Evolutionary conservation across 2,113 vertebrate genomes (phyloP), one percentile per base, ranked within the genome.

Genomic region (Myiopsitta monachus): DNA sequence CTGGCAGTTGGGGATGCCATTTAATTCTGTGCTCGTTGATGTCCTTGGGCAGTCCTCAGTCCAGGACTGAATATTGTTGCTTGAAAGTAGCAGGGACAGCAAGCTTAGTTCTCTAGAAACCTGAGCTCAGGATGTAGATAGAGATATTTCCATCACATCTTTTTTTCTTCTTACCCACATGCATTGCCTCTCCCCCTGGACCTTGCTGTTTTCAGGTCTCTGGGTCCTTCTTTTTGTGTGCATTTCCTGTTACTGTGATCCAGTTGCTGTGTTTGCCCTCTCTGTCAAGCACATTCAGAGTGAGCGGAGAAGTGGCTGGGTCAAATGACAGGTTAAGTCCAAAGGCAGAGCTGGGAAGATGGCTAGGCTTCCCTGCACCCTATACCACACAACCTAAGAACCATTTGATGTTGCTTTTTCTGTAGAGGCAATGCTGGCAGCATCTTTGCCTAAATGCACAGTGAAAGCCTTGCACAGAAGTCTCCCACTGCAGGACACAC

Each of bases 401-500:
- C 49, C 28, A 5, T 22, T 47, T 79, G 5, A 3, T 14, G 49
- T 46, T 67, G 59, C 72, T 61, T 14, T 63, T 79, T 39, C 38
- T 24, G 26, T 12, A 31, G 6, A 22, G 57, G n/a, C 36, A 16
- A 3, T 41, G 41, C 79, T 73, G 82, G n/a, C 75, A 86, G 85
- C 49, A 51, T 57, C 76, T 55, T 73, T 78, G 51, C 63, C 57
- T 57, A 11, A 44, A 69, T 3, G 11, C 62, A 28, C 44, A 30
- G 44, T 1, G 1, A 33, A 68, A 80, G 47, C 36, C 44, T 54
- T 13, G 43, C 14, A 2, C 27, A 44, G 49, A 33, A 69, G 38
- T 10, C 47, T 68, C 13, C 51, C 31, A 4, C 14, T 1, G 0
- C 63, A 54, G 49, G 59, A 19, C n/a, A 7, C 36, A 2, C 0